Conservation (phyloP, 2,797 vertebrate genomes). For the Avahi laniger region DNA sequence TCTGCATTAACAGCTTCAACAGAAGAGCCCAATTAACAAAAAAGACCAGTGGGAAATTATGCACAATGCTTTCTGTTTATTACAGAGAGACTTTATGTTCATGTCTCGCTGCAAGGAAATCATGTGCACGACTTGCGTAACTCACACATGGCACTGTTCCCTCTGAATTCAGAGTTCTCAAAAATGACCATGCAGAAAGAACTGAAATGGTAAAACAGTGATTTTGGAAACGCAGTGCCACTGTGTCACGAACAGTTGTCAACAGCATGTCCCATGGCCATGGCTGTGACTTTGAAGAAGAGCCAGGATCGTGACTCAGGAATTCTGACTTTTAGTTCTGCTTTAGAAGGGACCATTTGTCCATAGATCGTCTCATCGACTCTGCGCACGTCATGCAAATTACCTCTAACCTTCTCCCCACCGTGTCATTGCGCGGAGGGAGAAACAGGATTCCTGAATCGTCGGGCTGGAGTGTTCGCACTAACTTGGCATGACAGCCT, state of each 20-base stretch:
- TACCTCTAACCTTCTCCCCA: neutral
- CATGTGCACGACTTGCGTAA: neutral
- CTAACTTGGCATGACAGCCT: neutral
- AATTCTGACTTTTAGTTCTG: neutral
- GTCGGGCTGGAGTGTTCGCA: rapidly evolving
- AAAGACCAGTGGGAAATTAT: constrained; percentile 72
- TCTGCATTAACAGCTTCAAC: constrained; percentile 59
- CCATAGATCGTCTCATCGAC: neutral
- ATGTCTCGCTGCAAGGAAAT: constrained; percentile 46
- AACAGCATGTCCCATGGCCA: too few species aligned
- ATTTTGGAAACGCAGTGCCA: neutral
- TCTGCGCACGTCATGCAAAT: neutral
- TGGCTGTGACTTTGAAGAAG: neutral
- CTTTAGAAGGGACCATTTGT: neutral
- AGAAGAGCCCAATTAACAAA: constrained; percentile 77
- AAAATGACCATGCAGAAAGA: neutral
- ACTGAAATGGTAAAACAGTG: neutral
- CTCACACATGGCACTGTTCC: neutral
- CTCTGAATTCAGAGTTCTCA: neutral
- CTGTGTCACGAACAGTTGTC: neutral
- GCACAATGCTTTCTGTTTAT: constrained; percentile 72
- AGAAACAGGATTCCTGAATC: neutral
- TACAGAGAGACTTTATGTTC: constrained; percentile 41
- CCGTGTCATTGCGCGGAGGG: rapidly evolving
- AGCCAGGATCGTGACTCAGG: neutral